phyloP scores from a whole-genome alignment of 2,797 vertebrate species.

The Falco rusticolus region DNA sequence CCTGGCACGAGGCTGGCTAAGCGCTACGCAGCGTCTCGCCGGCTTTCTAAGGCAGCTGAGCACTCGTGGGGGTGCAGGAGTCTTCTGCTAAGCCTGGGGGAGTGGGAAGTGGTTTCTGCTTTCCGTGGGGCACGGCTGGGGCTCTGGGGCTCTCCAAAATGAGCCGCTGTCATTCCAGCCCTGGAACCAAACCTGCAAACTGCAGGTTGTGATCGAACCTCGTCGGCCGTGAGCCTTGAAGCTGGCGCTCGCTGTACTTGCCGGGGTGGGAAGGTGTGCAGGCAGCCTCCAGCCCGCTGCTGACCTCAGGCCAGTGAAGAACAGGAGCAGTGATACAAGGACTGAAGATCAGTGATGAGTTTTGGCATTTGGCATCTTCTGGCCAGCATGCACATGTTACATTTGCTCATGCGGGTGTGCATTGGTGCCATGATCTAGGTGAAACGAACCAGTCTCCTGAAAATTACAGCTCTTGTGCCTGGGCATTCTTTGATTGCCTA shows the following conservation, averaged over 20 bases:
- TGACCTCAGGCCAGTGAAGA: neutral
- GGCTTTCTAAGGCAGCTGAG: neutral
- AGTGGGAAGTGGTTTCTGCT: neutral
- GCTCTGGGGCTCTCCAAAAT: neutral
- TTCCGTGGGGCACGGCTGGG: neutral
- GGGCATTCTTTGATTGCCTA: neutral
- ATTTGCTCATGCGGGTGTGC: rapidly evolving
- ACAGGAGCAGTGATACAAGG: neutral
- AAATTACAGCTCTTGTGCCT: neutral
- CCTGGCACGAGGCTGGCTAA: neutral
- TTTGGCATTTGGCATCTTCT: neutral
- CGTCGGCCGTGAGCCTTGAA: neutral
- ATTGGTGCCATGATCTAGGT: rapidly evolving
- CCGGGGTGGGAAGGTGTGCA: rapidly evolving
- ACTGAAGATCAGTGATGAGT: neutral
- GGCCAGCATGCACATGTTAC: rapidly evolving
- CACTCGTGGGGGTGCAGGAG: neutral
- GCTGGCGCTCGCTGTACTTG: rapidly evolving
- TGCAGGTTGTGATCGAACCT: neutral
- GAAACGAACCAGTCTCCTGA: neutral
- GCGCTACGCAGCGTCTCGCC: neutral
- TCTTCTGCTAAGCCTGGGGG: neutral
- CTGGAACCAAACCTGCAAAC: neutral
- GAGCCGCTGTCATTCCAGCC: neutral
- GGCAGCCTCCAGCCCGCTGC: neutral